Evolutionary conservation across 2,888 invertebrate genomes (phyloP), one percentile per base, ranked within the genome.

Genomic region (Catotricha subobsoleta): DNA sequence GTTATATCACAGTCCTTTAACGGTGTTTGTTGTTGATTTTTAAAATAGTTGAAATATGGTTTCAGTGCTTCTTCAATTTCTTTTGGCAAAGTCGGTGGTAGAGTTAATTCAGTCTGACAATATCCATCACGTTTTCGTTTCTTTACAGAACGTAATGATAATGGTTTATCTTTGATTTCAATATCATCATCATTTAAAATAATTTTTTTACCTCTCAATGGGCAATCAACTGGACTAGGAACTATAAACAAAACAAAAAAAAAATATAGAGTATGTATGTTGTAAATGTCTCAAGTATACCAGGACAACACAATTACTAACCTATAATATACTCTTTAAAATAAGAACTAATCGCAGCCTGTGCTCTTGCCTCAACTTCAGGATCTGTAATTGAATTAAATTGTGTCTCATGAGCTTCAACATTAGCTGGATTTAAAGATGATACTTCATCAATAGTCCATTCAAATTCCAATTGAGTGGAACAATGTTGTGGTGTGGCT

Each of bases 391-490:
- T 60, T 2, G 65, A 52, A 35, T 61, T 62, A 49, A 69, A 67
- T 49, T 72, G 71, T 12, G 71, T 67, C 27, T 67, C 57, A 20
- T 69, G 67, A 27, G 65, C 54, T 41, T 60, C 74, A 40, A 77
- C 72, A 49, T 71, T 68, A 1, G 69, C 75, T 9, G 76, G 76
- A 45, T 69, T 66, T 8, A 77, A 57, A 25, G 59, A 61, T 2
- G 76, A 74, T n/a, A 76, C 64, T 47, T 76, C 74, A 28, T 77
- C 76, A 35, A 77, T 74, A n/a, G 69, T 72, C 76, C 76, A 77
- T 43, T 66, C 62, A 51, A 75, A 76, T 43, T 66, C 62, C 51
- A 75, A 76, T 43, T 65, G 66, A n/a, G 60, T 57, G n/a, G 59
- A 59, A 2, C 44, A 45, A 6, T 54, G 53, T 31, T 36, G 58